phyloP scores from a whole-genome alignment of 2,113 vertebrate genomes.

The Prolemur simus region DNA sequence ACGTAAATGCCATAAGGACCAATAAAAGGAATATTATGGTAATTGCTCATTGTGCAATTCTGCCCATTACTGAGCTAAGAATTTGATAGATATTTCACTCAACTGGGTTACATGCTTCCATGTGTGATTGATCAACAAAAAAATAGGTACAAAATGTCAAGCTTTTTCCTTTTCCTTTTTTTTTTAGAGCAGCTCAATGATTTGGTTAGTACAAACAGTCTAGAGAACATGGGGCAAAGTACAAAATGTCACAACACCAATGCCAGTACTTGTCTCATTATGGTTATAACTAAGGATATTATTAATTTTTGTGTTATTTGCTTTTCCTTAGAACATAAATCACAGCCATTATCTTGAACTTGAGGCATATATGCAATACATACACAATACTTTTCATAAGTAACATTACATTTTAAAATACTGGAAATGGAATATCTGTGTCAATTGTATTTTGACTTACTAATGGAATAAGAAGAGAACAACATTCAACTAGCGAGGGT shows the following conservation, averaged over 20 bases:
- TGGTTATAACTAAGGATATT: not conserved
- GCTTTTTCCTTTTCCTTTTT: not conserved
- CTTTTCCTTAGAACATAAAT: not conserved
- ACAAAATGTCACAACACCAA: not conserved
- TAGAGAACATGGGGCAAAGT: not conserved
- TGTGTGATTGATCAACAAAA: not conserved
- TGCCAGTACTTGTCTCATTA: not conserved
- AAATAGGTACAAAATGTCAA: not conserved
- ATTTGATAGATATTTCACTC: not conserved
- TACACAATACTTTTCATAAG: not conserved
- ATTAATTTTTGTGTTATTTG: not conserved
- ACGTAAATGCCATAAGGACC: not conserved
- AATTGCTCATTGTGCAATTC: not conserved
- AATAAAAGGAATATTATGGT: not conserved
- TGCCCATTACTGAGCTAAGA: not conserved
- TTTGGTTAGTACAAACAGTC: not conserved
- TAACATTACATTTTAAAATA: not conserved
- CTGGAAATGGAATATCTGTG: not conserved
- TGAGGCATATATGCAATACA: not conserved
- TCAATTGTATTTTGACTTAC: not conserved
- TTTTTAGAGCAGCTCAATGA: not conserved
- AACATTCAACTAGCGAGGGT: not conserved
- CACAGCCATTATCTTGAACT: not conserved
- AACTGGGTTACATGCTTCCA: not conserved
- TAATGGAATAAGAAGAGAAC: not conserved